Evolutionary conservation across 2,888 invertebrate species (phyloP).

Genomic region (Periphyllus acericola): DNA sequence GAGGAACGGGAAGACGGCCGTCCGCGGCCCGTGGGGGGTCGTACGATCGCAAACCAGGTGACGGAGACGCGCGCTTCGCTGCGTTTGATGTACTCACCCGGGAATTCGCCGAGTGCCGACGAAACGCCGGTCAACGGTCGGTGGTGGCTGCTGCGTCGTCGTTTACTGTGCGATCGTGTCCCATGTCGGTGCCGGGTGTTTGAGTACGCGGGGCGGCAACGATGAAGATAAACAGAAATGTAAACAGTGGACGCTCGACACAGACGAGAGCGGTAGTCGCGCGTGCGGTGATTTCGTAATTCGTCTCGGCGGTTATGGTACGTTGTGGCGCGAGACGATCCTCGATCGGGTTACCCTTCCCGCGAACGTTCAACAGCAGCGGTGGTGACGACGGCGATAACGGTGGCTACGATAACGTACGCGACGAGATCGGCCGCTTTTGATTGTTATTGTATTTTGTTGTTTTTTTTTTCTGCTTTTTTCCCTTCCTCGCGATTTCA

Average conservation of each 20-base stretch:
- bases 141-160: not conserved
- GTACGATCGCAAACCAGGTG: not conserved
- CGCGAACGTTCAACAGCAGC: too few relatives aligned
- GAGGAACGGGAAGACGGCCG: not conserved
- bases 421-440: too few relatives aligned
- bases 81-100: slow-evolving; percentile 22
- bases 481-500: not conserved
- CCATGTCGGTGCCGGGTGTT: slow-evolving; percentile 4
- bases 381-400: too few relatives aligned
- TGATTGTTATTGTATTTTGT: too few relatives aligned
- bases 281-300: slow-evolving; percentile 33
- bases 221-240: not conserved
- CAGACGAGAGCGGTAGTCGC: too few relatives aligned
- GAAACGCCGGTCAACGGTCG: slow-evolving; percentile 41
- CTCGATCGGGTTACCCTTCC: too few relatives aligned
- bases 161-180: not conserved
- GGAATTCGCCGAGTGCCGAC: not conserved
- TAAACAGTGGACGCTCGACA: not conserved
- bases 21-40: not conserved
- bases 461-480: too few relatives aligned
- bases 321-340: not conserved
- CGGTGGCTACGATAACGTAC: too few relatives aligned
- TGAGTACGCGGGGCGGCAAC: not conserved
- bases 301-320: not conserved
- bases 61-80: not conserved